Percentiles rank a stretch among this genome's conserved stretches.
phyloP scores from a whole-genome alignment of 1,140 invertebrate species.

The Meloidogyne floridensis region DNA sequence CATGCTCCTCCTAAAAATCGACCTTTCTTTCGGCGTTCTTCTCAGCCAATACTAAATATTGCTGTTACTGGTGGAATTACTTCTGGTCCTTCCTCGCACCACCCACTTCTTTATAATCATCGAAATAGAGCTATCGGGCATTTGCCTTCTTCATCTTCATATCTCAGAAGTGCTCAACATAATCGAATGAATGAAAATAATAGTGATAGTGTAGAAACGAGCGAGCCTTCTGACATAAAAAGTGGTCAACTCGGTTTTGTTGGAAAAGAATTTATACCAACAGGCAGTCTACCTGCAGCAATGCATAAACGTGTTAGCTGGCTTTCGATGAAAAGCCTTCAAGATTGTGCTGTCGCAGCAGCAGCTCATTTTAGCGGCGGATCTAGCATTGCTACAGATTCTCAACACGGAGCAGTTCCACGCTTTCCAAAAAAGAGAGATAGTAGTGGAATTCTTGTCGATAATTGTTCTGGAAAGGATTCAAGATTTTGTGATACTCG shows the following conservation, averaged over 20 bases:
- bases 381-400: background rate
- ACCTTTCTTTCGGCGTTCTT: constrained; percentile 40
- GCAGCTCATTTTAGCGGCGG: constrained; percentile 9
- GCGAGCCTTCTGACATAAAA: constrained; percentile 4
- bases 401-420: background rate
- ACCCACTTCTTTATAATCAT: background rate
- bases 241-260: background rate
- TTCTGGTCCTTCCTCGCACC: background rate
- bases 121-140: background rate
- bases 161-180: background rate
- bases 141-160: background rate
- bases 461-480: background rate
- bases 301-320: constrained; percentile 60
- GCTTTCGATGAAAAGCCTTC: constrained; percentile 63
- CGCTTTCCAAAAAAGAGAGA: constrained; percentile 11
- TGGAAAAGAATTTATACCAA: background rate
- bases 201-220: background rate
- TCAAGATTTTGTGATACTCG: constrained; percentile 30
- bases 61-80: background rate
- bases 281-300: background rate
- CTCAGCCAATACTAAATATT: constrained; percentile 40
- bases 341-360: constrained; percentile 52
- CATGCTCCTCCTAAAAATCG: constrained; percentile 5
- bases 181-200: background rate
- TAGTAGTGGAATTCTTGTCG: constrained; percentile 11